Conservation (phyloP, 1,140 invertebrate genomes). For the Neodiprion virginianus region DNA sequence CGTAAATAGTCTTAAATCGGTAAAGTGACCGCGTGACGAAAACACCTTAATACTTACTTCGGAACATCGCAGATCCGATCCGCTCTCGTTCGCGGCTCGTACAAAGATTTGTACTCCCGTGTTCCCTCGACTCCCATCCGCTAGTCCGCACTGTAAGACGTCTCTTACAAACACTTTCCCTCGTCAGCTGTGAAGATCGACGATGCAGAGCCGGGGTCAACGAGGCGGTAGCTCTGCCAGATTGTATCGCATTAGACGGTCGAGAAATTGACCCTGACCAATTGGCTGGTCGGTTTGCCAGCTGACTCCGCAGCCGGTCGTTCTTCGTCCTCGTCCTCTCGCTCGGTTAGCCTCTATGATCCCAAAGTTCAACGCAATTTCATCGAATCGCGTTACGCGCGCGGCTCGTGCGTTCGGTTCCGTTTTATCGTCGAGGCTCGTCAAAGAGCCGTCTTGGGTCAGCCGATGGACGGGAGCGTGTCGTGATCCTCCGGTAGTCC, state of each 20-base stretch:
- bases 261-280: constrained; percentile 2
- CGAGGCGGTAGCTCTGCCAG: background rate
- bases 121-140: too few relatives aligned
- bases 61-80: too few relatives aligned
- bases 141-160: background rate
- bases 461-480: background rate
- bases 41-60: too few relatives aligned
- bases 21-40: too few relatives aligned
- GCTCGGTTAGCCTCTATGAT: background rate
- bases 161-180: background rate
- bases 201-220: background rate
- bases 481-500: background rate
- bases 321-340: background rate
- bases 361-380: background rate
- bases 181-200: background rate
- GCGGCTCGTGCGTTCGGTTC: background rate
- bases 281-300: constrained; percentile 1
- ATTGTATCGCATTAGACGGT: background rate
- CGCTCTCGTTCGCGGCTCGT: too few relatives aligned
- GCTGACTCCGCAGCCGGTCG: background rate
- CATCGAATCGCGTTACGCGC: background rate
- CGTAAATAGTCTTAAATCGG: too few relatives aligned
- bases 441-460: background rate
- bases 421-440: background rate
- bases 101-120: too few relatives aligned